Percentiles rank a stretch among this genome's conserved stretches.
phyloP scores from a whole-genome alignment of 2,113 vertebrate genomes.

The Stercorarius parasiticus region DNA sequence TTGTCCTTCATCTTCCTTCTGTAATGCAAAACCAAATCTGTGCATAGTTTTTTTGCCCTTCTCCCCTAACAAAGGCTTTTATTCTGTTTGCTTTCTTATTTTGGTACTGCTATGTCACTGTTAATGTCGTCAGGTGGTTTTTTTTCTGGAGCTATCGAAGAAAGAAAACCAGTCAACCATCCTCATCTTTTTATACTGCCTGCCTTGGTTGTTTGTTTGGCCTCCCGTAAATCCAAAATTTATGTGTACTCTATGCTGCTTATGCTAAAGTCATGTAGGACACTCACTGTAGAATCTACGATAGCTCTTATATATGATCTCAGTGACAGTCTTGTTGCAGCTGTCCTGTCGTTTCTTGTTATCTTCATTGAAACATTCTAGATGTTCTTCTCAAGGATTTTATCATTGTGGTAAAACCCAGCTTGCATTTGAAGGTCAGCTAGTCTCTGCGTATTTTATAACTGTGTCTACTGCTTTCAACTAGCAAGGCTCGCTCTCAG shows the following conservation, averaged over 20 bases:
- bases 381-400: neutral
- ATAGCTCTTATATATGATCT: neutral
- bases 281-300: accelerated
- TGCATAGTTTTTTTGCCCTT: neutral
- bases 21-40: neutral
- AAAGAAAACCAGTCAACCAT: neutral
- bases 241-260: neutral
- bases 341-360: neutral
- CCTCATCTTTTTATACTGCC: neutral
- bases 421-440: neutral
- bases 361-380: neutral
- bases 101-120: neutral
- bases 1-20: neutral
- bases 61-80: neutral
- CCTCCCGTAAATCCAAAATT: neutral
- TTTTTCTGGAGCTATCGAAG: neutral
- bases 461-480: neutral
- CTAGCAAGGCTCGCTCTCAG: neutral
- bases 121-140: accelerated
- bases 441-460: neutral
- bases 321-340: neutral
- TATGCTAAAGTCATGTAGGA: neutral
- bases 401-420: neutral
- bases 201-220: neutral
- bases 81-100: neutral